phyloP scores from a whole-genome alignment of 64 coral and sea anemone species.

The Dendrophyllia cribrosa region DNA sequence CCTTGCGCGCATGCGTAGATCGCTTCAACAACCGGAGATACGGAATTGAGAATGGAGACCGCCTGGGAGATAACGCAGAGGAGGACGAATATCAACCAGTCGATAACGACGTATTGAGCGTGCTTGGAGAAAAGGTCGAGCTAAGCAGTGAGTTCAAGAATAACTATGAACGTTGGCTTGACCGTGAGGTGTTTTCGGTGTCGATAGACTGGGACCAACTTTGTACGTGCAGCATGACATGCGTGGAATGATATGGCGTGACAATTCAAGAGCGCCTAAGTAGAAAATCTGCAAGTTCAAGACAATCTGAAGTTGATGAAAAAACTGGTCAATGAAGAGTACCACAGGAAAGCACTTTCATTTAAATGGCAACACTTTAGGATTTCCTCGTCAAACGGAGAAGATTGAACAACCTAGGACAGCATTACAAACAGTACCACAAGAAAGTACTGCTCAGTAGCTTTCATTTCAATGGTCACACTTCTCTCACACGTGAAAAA shows the following conservation, averaged over 20 bases:
- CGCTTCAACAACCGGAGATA: constrained; percentile 94
- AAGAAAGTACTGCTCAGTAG: too few relatives aligned
- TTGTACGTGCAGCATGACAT: constrained; percentile 64
- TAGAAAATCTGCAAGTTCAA: too few relatives aligned
- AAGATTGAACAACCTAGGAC: too few relatives aligned
- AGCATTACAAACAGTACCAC: too few relatives aligned
- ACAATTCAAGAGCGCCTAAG: too few relatives aligned
- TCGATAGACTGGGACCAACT: constrained; percentile 98
- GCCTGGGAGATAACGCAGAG: constrained; percentile 14
- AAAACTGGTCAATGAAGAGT: too few relatives aligned
- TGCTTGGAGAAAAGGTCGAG: constrained; percentile 83
- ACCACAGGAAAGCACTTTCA: too few relatives aligned
- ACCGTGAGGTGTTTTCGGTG: constrained; percentile 94
- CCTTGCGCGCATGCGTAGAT: constrained; percentile 88
- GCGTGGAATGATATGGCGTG: not conserved
- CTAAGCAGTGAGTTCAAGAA: constrained; percentile 93
- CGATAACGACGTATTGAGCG: constrained; percentile 85
- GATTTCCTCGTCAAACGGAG: too few relatives aligned
- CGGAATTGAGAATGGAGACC: constrained; percentile 49
- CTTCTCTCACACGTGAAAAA: too few relatives aligned
- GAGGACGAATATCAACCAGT: constrained; percentile 83
- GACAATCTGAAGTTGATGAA: too few relatives aligned
- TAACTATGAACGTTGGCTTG: constrained; percentile 96
- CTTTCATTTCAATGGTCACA: too few relatives aligned
- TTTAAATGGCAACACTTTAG: too few relatives aligned